Base-by-base conservation (phyloP, 30 jellyfish, hydroid and myxozoan genomes). In the Pseudorhiza aurosa region DNA sequence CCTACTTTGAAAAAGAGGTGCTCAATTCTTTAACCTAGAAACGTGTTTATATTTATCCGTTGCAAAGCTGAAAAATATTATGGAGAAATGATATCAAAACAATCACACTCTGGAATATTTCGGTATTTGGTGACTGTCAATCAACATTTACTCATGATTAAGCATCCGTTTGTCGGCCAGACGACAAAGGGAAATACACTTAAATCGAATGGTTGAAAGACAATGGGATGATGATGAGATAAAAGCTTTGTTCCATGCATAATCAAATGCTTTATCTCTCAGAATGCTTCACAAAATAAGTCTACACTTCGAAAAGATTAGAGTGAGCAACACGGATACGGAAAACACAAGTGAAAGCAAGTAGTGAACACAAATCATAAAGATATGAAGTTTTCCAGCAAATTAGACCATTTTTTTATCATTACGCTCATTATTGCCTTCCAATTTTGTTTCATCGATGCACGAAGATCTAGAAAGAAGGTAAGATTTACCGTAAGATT, bases 191-290 rank as follows among this genome's bases (percentile, higher is more conserved):
- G 2, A 2, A 18, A n/a, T 18, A 7, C 28, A 36, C 75, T 2
- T 51, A 60, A 60, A 17, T 31, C 31, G 85, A 42, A 65, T n/a
- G 22, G 15, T 14, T 53, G 10, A 36, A 64, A 64, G 32, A 64
- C 57, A 30, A 64, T 64, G 32, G 17, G 58, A 0, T 25, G 32
- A 21, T 64, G 77, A 64, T 64, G 57, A 31, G 77, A 64, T 64
- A 31, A 21, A 2, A 24, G 31, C 68, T 40, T 68, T 68, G 82
- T 68, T 42, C 17, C 68, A n/a, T 42, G 24, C 29, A 68, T 30
- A 68, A 40, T 68, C 60, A 68, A 43, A 67, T 49, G 30, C 68
- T 68, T 68, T 68, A 68, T 68, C 68, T 68, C 82, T 22, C 50
- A 42, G 82, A 40, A 68, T 68, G 82, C 35, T 53, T 53, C 19